A percentile compares a stretch with the other conserved stretches of the same genome.
phyloP scores from a whole-genome alignment of 2,888 invertebrate genomes.

The Nomada ruficornis region DNA sequence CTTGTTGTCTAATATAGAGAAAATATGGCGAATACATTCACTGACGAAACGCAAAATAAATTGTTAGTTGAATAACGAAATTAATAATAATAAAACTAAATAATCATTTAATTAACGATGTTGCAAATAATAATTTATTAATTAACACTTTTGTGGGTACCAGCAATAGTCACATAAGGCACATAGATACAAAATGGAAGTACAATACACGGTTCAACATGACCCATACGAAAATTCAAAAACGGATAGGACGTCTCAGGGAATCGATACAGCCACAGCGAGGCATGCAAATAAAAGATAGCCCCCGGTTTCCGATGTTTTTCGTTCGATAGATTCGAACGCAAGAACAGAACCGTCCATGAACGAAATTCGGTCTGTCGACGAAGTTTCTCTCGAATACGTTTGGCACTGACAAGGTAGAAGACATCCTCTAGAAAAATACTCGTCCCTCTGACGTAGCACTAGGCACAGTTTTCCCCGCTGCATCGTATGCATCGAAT shows the following conservation, averaged over 20 bases:
- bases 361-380: constrained; percentile 38
- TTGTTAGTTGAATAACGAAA: no score
- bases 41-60: no score
- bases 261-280: constrained; percentile 5
- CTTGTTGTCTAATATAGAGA: no score
- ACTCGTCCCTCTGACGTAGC: constrained; percentile 34
- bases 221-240: neutral
- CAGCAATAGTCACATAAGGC: no score
- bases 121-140: no score
- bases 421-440: constrained; percentile 47
- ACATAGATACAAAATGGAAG: neutral
- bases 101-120: no score
- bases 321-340: constrained; percentile 13
- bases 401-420: constrained; percentile 41
- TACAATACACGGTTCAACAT: neutral
- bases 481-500: constrained; percentile 13
- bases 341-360: constrained; percentile 7
- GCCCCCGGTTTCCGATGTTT: constrained; percentile 10
- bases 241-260: neutral
- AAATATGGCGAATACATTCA: no score
- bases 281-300: constrained; percentile 15
- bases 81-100: no score
- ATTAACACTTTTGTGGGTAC: no score
- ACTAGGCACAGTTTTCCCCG: constrained; percentile 27
- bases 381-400: constrained; percentile 21